Base-by-base conservation (phyloP, 2,888 invertebrate genomes). In the Hyposoter dolosus region DNA sequence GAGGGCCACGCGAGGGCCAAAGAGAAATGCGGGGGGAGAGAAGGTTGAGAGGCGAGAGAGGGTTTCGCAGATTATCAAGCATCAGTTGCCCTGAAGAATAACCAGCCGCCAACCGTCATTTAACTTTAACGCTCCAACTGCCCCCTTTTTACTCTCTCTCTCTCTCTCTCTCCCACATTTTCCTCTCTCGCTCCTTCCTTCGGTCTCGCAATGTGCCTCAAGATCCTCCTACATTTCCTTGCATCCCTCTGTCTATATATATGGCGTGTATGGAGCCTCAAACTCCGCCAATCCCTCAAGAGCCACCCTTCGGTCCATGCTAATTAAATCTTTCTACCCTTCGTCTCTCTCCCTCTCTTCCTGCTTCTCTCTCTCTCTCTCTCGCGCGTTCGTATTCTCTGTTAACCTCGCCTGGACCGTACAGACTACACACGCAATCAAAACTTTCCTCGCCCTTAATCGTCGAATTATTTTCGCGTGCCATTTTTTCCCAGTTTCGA, bases 71-170 rank as follows among this genome's bases (percentile, higher is more conserved):
- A 94, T 94, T 94, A 94, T 93, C 93, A 93, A 93, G 94, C 94
- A 94, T 94, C 94, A 93, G 93, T 94, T 94, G 93, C 89, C 90
- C 93, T 92, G 94, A 94, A 94, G 94, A 94, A 94, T 94, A 93
- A 94, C 93, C 93, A 93, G 92, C 93, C 93, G 93, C 92, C 93
- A 93, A 93, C 94, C 94, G 93, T 94, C 94, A 93, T 94, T 94
- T 94, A 94, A 94, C 94, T 94, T 94, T 94, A 94, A 94, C 94
- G 94, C 94, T 93, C 90, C 92, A 93, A 91, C 92, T 92, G 90
- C 90, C 87, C 88, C 87, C 88, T 85, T 86, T 87, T 87, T 82
- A 77, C 83, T 84, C 77, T 10, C 40, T 40, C 40, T 0, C 43
- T n/a, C n/a, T n/a, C n/a, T n/a, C n/a, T 28, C 28, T 28, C 81